These are phyloP conservation scores for Drosophila sproati DNA, from an alignment of 1,140 invertebrate genomes.

Conservation along the genomic window DNA sequence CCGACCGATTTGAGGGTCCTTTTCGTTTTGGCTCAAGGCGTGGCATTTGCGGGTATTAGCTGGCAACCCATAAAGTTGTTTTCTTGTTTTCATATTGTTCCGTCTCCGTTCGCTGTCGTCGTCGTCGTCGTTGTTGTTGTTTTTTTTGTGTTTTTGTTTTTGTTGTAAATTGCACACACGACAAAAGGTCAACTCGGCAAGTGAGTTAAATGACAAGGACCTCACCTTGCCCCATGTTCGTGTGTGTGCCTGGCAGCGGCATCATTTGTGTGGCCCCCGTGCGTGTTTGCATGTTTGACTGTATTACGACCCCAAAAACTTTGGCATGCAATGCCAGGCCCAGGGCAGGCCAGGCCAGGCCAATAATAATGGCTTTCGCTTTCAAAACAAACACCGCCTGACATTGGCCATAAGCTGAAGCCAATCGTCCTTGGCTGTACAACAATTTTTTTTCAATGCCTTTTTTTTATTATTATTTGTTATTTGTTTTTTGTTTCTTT, in stretches of 20 bases:
- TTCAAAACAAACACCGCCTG: slow-evolving; percentile 72
- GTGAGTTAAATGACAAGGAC: slow-evolving; percentile 81
- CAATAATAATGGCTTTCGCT: slow-evolving; percentile 78
- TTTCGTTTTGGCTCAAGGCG: slow-evolving; percentile 60
- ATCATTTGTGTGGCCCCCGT: slow-evolving; percentile 32
- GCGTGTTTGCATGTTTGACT: slow-evolving; percentile 79
- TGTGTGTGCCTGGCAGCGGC: slow-evolving; percentile 41
- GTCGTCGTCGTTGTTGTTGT: slow-evolving; percentile 15
- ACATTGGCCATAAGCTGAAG: slow-evolving; percentile 51
- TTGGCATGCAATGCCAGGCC: slow-evolving; percentile 67
- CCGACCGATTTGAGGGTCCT: background rate
- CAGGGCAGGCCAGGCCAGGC: slow-evolving; percentile 25
- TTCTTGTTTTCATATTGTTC: slow-evolving; percentile 1
- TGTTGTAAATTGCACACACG: slow-evolving; percentile 58
- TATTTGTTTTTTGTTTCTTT: background rate
- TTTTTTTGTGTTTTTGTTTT: slow-evolving; percentile 15
- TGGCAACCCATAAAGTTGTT: slow-evolving; percentile 42
- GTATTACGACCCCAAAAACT: slow-evolving; percentile 74
- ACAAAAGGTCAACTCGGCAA: slow-evolving; percentile 75
- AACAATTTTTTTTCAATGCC: slow-evolving; percentile 4
- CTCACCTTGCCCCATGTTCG: slow-evolving; percentile 63
- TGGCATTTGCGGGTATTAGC: slow-evolving; percentile 69
- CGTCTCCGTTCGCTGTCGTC: no score
- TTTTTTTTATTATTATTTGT: slow-evolving; percentile 58
- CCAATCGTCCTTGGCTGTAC: slow-evolving; percentile 71